Evolutionary conservation across 2,888 invertebrate genomes (phyloP).

Genomic region (Platycheirus rosarum): DNA sequence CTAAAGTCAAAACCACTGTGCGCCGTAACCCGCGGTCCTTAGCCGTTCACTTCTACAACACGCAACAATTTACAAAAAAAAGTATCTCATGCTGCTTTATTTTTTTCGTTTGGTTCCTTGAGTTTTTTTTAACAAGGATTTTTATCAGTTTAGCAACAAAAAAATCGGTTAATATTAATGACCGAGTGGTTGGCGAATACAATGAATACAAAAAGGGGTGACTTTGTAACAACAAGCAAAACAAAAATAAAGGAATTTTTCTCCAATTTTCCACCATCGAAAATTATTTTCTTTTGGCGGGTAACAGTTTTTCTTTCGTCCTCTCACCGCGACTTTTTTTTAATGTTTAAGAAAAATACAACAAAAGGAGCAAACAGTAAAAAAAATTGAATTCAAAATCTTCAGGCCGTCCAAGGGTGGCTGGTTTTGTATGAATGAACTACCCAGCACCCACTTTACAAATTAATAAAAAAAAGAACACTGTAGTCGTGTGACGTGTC

Average conservation of each 20-base stretch:
- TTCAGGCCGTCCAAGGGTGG: conserved; percentile 9
- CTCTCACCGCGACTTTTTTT: conserved; percentile 47
- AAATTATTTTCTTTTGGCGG: conserved; percentile 70
- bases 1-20: conserved; percentile 1
- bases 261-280: conserved; percentile 71
- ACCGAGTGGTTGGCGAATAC: conserved; percentile 73
- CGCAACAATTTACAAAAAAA: conserved; percentile 50
- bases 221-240: conserved; percentile 59
- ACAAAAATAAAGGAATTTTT: conserved; percentile 56
- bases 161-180: conserved; percentile 74
- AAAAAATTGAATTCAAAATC: conserved; percentile 46
- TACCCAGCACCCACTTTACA: background rate
- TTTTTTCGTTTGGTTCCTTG: conserved; percentile 38
- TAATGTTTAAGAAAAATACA: conserved; percentile 69
- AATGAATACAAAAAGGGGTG: conserved; percentile 69
- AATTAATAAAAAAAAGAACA: conserved; percentile 25
- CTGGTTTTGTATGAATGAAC: conserved; percentile 37
- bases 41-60: conserved; percentile 43
- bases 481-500: conserved; percentile 67
- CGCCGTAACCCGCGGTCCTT: background rate
- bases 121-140: conserved; percentile 68
- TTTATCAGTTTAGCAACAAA: conserved; percentile 73
- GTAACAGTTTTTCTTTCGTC: conserved; percentile 57
- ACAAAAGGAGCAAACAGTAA: conserved; percentile 33
- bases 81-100: conserved; percentile 68